Evolutionary conservation across 2,888 invertebrate species (phyloP).

Genomic region (Thalpophila matura): DNA sequence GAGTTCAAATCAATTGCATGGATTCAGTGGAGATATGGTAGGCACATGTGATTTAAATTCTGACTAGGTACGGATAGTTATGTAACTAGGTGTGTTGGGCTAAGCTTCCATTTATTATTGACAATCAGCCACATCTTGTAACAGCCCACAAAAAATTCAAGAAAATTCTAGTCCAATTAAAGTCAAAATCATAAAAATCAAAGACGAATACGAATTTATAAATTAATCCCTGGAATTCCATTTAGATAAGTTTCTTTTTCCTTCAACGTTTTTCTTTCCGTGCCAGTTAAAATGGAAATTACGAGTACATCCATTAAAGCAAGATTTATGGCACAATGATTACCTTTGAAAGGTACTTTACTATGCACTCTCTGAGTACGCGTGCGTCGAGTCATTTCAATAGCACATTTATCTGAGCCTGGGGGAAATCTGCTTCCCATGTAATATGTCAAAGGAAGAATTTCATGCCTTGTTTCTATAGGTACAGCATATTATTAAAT

Average conservation of each 20-base stretch:
- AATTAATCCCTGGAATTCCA: constrained; percentile 51
- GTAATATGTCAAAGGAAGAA: constrained; percentile 57
- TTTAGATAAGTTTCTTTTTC: constrained; percentile 49
- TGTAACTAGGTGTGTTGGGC: no score
- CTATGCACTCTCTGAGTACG: constrained; percentile 52
- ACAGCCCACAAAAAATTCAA: neutral
- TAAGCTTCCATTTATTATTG: no score
- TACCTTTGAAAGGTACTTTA: constrained; percentile 60
- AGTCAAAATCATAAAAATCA: constrained; percentile 23
- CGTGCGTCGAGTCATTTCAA: constrained; percentile 59
- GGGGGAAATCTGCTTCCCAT: constrained; percentile 63
- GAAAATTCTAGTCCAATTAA: constrained; percentile 2
- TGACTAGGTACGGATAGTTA: no score
- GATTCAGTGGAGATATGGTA: no score
- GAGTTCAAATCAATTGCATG: no score
- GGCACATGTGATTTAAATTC: no score
- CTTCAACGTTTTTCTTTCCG: constrained; percentile 43
- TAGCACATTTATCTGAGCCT: constrained; percentile 62
- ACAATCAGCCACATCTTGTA: neutral
- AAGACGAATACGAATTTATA: constrained; percentile 22
- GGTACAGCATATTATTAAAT: constrained; percentile 6
- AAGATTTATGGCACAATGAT: constrained; percentile 62
- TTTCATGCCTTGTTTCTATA: constrained; percentile 42
- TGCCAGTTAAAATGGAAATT: constrained; percentile 58
- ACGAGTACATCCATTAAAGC: constrained; percentile 59